phyloP scores from a whole-genome alignment of 2,113 vertebrate genomes.

The Lipotes vexillifer region DNA sequence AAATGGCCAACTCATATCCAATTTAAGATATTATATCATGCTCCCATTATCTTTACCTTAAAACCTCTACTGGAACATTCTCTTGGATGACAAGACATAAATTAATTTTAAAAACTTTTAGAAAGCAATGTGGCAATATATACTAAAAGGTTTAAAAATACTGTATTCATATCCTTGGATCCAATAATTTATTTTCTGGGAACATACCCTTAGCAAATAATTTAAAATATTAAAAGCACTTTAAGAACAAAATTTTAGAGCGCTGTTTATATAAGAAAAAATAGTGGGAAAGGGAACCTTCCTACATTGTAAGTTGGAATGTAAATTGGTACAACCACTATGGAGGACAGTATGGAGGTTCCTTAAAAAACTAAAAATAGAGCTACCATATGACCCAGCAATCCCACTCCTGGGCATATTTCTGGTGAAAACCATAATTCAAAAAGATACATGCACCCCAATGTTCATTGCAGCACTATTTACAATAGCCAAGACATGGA shows the following conservation, averaged over 20 bases:
- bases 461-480: too few relatives aligned
- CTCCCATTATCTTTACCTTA: not conserved
- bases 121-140: not conserved
- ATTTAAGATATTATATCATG: not conserved
- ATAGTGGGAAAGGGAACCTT: not conserved
- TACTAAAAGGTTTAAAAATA: not conserved
- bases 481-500: too few relatives aligned
- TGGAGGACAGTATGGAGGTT: not conserved
- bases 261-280: not conserved
- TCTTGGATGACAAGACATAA: not conserved
- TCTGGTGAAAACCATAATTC: too few relatives aligned
- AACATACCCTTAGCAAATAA: not conserved
- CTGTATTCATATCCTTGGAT: not conserved
- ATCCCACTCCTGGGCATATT: too few relatives aligned
- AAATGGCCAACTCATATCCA: not conserved
- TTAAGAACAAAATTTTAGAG: not conserved
- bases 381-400: too few relatives aligned
- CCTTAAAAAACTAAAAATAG: too few relatives aligned
- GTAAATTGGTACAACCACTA: not conserved
- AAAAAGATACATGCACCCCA: too few relatives aligned
- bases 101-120: not conserved
- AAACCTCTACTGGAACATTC: not conserved
- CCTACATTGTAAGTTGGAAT: not conserved
- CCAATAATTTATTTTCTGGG: not conserved
- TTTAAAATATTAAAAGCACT: not conserved